Conservation (phyloP, 53 echinoderm and acorn worm genomes). For the Holothuria leucospilota region DNA sequence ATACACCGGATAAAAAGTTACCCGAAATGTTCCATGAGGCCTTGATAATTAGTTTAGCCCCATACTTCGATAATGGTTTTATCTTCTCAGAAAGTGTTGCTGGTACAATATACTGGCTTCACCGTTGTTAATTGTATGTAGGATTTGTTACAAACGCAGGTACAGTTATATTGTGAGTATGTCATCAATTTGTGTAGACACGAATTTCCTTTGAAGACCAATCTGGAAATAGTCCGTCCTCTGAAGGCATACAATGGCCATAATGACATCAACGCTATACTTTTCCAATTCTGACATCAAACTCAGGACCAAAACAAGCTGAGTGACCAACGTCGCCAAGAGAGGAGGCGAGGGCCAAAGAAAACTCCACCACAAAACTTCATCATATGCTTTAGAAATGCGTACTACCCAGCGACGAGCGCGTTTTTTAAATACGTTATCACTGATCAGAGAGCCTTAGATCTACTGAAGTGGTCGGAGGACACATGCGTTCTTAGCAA, state of each 20-base stretch:
- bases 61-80: slow-evolving; percentile 76
- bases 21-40: no score
- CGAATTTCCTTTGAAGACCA: no score
- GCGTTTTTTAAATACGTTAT: slow-evolving; percentile 54
- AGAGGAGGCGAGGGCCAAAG: slow-evolving; percentile 12
- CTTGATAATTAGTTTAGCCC: slow-evolving; percentile 42
- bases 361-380: slow-evolving; percentile 63
- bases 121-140: slow-evolving; percentile 75
- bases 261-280: slow-evolving; percentile 54
- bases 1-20: slow-evolving; percentile 68
- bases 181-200: slow-evolving; percentile 71
- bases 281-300: slow-evolving; percentile 14
- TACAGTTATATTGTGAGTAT: slow-evolving; percentile 69
- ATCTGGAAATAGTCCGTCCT: slow-evolving; percentile 69
- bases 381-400: slow-evolving; percentile 50
- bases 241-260: slow-evolving; percentile 60
- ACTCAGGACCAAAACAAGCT: not conserved
- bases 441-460: slow-evolving; percentile 49
- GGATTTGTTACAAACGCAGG: slow-evolving; percentile 50
- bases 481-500: slow-evolving; percentile 67
- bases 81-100: slow-evolving; percentile 53
- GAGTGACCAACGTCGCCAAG: not conserved
- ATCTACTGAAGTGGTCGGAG: slow-evolving; percentile 65
- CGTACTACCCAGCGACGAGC: slow-evolving; percentile 57
- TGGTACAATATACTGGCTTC: slow-evolving; percentile 45